Base-by-base conservation (phyloP, 2,113 vertebrate species). In the Hypomesus transpacificus region DNA sequence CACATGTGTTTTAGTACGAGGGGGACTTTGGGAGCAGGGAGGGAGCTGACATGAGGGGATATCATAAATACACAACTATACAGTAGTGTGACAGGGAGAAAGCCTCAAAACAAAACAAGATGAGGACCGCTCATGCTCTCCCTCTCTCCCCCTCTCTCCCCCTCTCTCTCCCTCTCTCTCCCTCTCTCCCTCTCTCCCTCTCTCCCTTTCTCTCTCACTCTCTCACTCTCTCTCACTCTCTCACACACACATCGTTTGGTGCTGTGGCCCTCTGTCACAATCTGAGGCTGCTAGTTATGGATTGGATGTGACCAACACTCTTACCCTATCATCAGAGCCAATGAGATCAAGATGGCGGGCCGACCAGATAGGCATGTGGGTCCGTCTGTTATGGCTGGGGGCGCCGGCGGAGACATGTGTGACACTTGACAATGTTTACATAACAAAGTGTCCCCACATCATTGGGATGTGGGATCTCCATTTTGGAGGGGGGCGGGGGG, bases 381-480 rank as follows among this genome's bases (percentile, higher is more conserved):
- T 7, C 16, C 61, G 74, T 79, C 69, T 87, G 87, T 87, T 89
- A 85, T 79, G 82, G 87, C 88, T 87, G 79, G 60, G 73, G 79
- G 81, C 46, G 28, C 71, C 58, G 46, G 68, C 71, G 69, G 31
- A 81, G 83, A 89, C 76, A 79, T 85, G 81, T 75, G 76, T 67
- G 71, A 82, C 87, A 84, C 75, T 76, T 83, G 82, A 87, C 82
- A 86, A 71, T 78, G 79, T 89, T 89, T 88, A 86, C 83, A 88
- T 78, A 84, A 89, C 82, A 90, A 77, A 75, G 80, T 80, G 84
- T 87, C 85, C 82, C 71, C 16, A 26, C 74, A 53, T 61, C 68
- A 82, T 77, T 81, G 58, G 65, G 60, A 78, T 67, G 39, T 46
- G 79, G 80, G 78, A 85, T 79, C 66, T 26, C 65, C 59, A 58